Conservation (phyloP, 2,113 vertebrate genomes). For the Lepus americanus region DNA sequence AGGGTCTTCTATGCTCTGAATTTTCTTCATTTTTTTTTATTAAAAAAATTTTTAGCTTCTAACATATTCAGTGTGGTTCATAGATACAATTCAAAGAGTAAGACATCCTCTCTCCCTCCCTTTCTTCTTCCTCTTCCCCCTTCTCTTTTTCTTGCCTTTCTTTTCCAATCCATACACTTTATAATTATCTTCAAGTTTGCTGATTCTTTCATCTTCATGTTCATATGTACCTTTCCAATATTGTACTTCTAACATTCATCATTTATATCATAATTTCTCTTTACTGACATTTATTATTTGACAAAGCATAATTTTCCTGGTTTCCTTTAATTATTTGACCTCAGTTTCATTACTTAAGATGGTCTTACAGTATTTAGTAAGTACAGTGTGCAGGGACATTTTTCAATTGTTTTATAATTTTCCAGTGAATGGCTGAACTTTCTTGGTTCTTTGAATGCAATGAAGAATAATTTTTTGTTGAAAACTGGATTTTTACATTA, state of each 20-base stretch:
- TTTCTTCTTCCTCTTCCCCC: too few species aligned
- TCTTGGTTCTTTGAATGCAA: not conserved
- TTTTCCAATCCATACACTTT: too few species aligned
- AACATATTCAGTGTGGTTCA: not conserved
- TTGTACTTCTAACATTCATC: not conserved
- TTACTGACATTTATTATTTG: not conserved
- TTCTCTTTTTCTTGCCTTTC: too few species aligned
- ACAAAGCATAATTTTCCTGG: not conserved
- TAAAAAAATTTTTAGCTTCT: too few species aligned
- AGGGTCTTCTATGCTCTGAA: not conserved
- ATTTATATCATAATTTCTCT: not conserved
- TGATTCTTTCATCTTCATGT: not conserved
- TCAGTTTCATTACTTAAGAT: not conserved
- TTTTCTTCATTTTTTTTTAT: not conserved
- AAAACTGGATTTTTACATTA: not conserved
- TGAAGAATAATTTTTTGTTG: not conserved
- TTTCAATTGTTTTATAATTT: not conserved
- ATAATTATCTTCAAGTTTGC: not conserved
- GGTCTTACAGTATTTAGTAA: not conserved
- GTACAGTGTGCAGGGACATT: not conserved
- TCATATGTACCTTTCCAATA: not conserved
- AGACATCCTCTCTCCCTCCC: too few species aligned
- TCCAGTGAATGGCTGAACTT: not conserved
- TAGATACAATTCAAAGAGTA: too few species aligned
- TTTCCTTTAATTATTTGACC: not conserved